Evolutionary conservation across 1,140 invertebrate species (phyloP).

Genomic region (Pinna nobilis): DNA sequence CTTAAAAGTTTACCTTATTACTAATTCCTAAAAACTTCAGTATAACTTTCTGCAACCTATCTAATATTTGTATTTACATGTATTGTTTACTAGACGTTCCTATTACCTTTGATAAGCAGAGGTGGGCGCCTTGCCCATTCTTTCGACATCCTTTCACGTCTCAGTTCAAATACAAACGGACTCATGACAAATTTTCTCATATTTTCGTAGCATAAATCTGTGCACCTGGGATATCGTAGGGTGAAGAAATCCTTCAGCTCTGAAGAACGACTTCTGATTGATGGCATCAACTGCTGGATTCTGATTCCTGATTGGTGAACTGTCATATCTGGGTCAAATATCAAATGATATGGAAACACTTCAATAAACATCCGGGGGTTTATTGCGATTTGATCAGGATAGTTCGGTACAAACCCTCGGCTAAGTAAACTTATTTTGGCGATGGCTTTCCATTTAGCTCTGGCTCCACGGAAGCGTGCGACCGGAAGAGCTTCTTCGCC

Average conservation of each 20-base stretch:
- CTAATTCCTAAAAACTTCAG: too few species aligned
- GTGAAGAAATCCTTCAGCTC: conserved; percentile 59
- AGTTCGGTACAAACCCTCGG: conserved; percentile 53
- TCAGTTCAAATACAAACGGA: conserved; percentile 56
- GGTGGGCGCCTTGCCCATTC: conserved; percentile 45
- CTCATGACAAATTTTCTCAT: conserved; percentile 63
- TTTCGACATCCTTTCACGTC: conserved; percentile 42
- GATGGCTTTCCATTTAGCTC: conserved; percentile 52
- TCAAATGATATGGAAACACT: conserved; percentile 74
- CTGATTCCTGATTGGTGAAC: conserved; percentile 70
- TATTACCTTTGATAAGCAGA: conserved; percentile 56
- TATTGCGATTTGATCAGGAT: conserved; percentile 49
- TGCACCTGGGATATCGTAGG: conserved; percentile 71
- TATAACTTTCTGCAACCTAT: too few species aligned
- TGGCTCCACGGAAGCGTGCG: conserved; percentile 38
- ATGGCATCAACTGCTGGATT: conserved; percentile 76
- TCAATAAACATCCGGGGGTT: conserved; percentile 60
- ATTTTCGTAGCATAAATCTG: conserved; percentile 72
- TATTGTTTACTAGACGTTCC: too few species aligned
- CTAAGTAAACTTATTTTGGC: conserved; percentile 51
- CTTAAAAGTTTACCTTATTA: too few species aligned
- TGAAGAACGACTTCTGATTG: conserved; percentile 80
- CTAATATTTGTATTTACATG: too few species aligned
- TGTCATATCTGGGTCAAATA: conserved; percentile 70
- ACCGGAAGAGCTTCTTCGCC: conserved; percentile 54